phyloP scores from a whole-genome alignment of 2,113 vertebrate species.

The Syngnathus typhle region DNA sequence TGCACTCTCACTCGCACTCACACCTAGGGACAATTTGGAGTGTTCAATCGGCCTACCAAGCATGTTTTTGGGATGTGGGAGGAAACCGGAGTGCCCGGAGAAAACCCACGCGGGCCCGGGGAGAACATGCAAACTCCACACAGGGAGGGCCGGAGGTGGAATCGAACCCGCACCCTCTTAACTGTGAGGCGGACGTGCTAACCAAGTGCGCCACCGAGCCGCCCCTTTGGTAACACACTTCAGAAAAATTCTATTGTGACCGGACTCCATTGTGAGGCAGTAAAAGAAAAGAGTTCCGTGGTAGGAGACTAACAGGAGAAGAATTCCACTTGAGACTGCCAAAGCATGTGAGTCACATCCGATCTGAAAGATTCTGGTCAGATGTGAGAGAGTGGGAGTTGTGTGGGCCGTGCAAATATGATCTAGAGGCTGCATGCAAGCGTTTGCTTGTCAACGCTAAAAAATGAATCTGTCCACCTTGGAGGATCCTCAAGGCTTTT shows the following conservation, averaged over 20 bases:
- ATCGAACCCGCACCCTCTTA: too few relatives aligned
- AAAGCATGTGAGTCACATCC: slow-evolving; percentile 67
- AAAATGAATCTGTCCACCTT: slow-evolving; percentile 53
- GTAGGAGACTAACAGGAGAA: slow-evolving; percentile 54
- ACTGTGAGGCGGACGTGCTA: too few relatives aligned
- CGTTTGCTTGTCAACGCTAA: slow-evolving; percentile 45
- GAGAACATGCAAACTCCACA: too few relatives aligned
- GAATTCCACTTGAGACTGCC: slow-evolving; percentile 60
- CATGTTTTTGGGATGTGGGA: too few relatives aligned
- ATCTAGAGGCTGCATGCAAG: slow-evolving; percentile 56
- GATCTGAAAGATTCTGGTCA: slow-evolving; percentile 59
- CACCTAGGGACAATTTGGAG: too few relatives aligned
- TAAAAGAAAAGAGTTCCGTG: slow-evolving; percentile 37
- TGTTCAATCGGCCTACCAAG: too few relatives aligned
- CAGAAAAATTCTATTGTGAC: slow-evolving; percentile 14
- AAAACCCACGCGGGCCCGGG: too few relatives aligned
- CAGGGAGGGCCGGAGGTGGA: too few relatives aligned
- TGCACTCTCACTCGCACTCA: too few relatives aligned
- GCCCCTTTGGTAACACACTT: too few relatives aligned
- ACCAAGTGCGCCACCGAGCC: too few relatives aligned
- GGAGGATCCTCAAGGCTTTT: slow-evolving; percentile 49
- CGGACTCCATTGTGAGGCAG: slow-evolving; percentile 11
- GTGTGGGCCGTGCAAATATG: slow-evolving; percentile 61
- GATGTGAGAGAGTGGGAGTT: slow-evolving; percentile 60
- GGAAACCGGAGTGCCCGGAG: too few relatives aligned